A percentile compares a stretch with the other conserved stretches of the same genome.
These are phyloP conservation scores for Rhagium mordax DNA, from an alignment of 2,888 invertebrate species.

Conservation along the genomic window DNA sequence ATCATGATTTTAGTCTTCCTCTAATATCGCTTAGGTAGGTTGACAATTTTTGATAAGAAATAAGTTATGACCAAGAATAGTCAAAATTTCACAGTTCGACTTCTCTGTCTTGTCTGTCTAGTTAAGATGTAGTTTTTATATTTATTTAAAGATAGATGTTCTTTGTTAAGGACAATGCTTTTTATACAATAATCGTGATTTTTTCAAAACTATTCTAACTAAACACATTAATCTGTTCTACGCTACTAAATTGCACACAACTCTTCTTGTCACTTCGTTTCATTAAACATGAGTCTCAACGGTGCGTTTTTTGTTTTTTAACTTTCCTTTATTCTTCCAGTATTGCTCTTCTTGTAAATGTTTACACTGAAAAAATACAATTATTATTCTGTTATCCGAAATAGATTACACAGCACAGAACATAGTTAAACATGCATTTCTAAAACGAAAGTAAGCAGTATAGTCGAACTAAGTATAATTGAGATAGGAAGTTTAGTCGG, in stretches of 20 bases:
- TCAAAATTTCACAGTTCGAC: no score
- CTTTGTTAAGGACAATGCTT: neutral
- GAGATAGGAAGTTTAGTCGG: neutral
- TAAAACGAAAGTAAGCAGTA: neutral
- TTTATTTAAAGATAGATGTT: no score
- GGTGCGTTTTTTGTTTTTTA: neutral
- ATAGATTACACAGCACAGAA: neutral
- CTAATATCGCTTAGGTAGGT: no score
- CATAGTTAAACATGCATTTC: neutral
- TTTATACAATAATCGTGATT: neutral
- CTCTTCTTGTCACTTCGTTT: neutral
- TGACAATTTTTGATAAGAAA: no score
- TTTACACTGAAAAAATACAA: conserved; percentile 9
- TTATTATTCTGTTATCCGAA: neutral
- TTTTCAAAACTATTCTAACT: conserved; percentile 4
- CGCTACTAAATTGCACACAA: neutral
- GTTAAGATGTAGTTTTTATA: no score
- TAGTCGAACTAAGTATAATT: neutral
- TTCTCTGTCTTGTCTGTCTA: no score
- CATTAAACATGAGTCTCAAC: conserved; percentile 19
- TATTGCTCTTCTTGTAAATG: neutral
- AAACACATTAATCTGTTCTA: neutral
- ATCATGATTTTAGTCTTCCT: no score
- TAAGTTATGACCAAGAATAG: no score
- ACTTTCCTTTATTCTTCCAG: neutral